Conservation (phyloP, 2,888 invertebrate genomes). For the Orchesellides sinensis region DNA sequence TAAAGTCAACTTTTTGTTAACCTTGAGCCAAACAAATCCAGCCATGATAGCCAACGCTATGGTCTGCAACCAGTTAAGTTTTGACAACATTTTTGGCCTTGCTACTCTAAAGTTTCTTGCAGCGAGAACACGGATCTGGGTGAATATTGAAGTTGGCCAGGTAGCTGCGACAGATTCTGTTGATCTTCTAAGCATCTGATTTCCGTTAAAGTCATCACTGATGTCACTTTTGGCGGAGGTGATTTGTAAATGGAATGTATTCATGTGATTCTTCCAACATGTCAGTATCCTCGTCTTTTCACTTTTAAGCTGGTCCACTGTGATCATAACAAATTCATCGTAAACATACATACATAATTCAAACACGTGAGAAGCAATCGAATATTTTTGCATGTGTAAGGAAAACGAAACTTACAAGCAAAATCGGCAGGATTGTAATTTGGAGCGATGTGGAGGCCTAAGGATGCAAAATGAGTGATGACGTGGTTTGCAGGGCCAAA, state of each 20-base stretch:
- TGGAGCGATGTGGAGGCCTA: constrained; percentile 85
- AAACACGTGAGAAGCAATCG: not conserved
- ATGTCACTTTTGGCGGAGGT: constrained; percentile 70
- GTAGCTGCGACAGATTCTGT: constrained; percentile 69
- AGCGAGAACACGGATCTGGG: constrained; percentile 81
- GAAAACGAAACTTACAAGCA: constrained; percentile 81
- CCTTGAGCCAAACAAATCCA: constrained; percentile 87
- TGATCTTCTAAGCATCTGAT: constrained; percentile 66
- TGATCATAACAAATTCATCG: constrained; percentile 73
- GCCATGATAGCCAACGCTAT: constrained; percentile 84
- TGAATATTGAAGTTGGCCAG: constrained; percentile 74
- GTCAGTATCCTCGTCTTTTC: constrained; percentile 69
- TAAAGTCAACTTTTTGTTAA: constrained; percentile 76
- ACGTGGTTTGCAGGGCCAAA: constrained; percentile 86
- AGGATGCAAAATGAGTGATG: constrained; percentile 84
- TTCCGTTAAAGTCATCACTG: constrained; percentile 72
- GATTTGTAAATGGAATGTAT: constrained; percentile 72
- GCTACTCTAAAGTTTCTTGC: constrained; percentile 87
- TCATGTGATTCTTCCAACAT: constrained; percentile 72
- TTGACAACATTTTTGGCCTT: constrained; percentile 85
- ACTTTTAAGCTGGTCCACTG: constrained; percentile 88
- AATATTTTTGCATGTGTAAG: not conserved
- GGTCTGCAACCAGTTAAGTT: constrained; percentile 87
- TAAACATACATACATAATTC: not conserved
- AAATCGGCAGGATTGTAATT: constrained; percentile 92